Evolutionary conservation across 2,888 invertebrate genomes (phyloP).

Genomic region (Tyria jacobaeae): DNA sequence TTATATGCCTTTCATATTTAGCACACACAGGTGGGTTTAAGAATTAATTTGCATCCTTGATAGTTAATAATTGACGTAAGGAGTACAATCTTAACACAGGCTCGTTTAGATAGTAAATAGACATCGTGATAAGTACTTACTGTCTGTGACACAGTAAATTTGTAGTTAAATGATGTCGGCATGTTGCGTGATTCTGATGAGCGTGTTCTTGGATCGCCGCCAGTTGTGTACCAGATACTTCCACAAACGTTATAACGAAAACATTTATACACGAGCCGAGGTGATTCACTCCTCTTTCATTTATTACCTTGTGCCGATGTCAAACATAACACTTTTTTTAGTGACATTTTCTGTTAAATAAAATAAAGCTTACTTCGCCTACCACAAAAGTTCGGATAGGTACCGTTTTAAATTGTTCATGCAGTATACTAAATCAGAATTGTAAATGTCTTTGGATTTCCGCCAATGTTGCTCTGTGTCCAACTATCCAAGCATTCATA

Average conservation of each 20-base stretch:
- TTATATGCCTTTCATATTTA: not conserved
- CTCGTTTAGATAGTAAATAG: slow-evolving; percentile 55
- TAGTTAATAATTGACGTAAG: not conserved
- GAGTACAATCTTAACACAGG: slow-evolving; percentile 15
- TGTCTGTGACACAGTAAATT: slow-evolving; percentile 66
- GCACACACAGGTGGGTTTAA: not conserved
- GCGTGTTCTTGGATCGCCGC: slow-evolving; percentile 69
- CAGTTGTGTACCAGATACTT: slow-evolving; percentile 65
- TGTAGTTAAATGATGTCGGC: slow-evolving; percentile 74
- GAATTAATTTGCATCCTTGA: not conserved
- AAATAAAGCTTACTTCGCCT: slow-evolving; percentile 44
- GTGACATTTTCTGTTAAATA: slow-evolving; percentile 47
- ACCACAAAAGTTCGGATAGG: slow-evolving; percentile 53
- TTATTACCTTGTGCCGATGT: slow-evolving; percentile 59
- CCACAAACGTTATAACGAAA: slow-evolving; percentile 63
- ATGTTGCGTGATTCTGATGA: slow-evolving; percentile 74
- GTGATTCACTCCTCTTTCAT: slow-evolving; percentile 61
- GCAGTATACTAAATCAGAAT: slow-evolving; percentile 75
- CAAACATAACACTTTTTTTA: slow-evolving; percentile 56
- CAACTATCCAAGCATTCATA: slow-evolving; percentile 68
- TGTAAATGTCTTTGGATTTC: slow-evolving; percentile 78
- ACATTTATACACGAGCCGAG: slow-evolving; percentile 60
- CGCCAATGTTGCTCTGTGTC: slow-evolving; percentile 79
- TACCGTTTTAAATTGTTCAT: slow-evolving; percentile 69
- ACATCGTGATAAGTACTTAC: slow-evolving; percentile 56